Evolutionary conservation across 2,888 invertebrate genomes (phyloP).

Genomic region (Heliconius hortense): DNA sequence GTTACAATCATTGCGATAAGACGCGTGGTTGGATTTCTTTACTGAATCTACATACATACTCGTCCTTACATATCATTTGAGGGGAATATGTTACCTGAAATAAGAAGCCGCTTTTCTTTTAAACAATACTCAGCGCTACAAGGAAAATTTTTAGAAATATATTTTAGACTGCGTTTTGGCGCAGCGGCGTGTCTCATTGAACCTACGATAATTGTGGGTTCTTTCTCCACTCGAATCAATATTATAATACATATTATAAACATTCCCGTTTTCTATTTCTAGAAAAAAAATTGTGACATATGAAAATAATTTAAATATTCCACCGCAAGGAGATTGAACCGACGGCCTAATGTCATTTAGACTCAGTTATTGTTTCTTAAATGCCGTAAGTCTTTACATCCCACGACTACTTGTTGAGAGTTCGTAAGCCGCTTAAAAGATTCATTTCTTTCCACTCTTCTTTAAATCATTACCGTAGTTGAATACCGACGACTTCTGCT

Average conservation of each 20-base stretch:
- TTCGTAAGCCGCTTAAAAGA: slow-evolving; percentile 29
- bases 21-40: background rate
- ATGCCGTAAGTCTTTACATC: background rate
- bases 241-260: too few relatives aligned
- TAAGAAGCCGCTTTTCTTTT: background rate
- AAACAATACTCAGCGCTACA: background rate
- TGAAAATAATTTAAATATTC: background rate
- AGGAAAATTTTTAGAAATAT: background rate
- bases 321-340: background rate
- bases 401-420: slow-evolving; percentile 15
- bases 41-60: background rate
- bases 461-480: slow-evolving; percentile 28
- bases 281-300: too few relatives aligned
- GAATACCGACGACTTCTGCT: slow-evolving; percentile 6
- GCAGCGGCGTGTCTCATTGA: background rate
- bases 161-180: background rate
- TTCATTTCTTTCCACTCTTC: slow-evolving; percentile 19
- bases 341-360: background rate
- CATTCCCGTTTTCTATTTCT: too few relatives aligned
- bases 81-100: background rate
- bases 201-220: background rate
- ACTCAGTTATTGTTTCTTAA: background rate
- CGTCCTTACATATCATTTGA: background rate
- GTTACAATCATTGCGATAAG: background rate
- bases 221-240: background rate